phyloP scores from a whole-genome alignment of 2,113 vertebrate genomes.

The Ictidomys tridecemlineatus region DNA sequence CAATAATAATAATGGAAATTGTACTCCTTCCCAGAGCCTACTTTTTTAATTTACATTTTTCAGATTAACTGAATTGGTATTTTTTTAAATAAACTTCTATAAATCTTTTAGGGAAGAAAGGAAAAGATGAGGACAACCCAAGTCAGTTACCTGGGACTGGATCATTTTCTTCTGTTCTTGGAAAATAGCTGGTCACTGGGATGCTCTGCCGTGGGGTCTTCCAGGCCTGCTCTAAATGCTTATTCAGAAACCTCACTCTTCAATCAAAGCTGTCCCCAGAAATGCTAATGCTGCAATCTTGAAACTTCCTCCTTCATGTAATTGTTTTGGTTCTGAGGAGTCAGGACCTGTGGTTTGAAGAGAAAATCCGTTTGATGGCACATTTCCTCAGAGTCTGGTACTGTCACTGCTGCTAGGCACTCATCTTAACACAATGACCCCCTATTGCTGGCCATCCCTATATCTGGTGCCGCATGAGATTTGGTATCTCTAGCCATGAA shows the following conservation, averaged over 20 bases:
- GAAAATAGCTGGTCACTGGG: background rate
- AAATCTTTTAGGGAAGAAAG: background rate
- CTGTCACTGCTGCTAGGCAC: background rate
- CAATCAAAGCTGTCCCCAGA: background rate
- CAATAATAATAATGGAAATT: background rate
- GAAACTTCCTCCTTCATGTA: background rate
- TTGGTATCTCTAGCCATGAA: background rate
- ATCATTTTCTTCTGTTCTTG: slow-evolving; percentile 19
- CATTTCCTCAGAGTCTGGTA: background rate
- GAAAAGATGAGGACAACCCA: background rate
- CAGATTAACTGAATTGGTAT: background rate
- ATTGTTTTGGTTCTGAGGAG: background rate
- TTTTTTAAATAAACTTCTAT: background rate
- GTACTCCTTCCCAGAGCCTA: background rate
- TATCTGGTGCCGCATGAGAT: background rate
- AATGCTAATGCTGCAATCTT: background rate
- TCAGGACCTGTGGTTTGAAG: background rate
- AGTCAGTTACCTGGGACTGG: slow-evolving; percentile 51
- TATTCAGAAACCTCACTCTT: background rate
- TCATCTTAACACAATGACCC: background rate
- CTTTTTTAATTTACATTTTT: background rate
- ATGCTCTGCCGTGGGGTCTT: background rate
- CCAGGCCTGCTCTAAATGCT: background rate
- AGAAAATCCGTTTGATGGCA: background rate
- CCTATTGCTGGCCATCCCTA: background rate